These are phyloP conservation scores for Tipula lateralis DNA, from an alignment of 2,888 invertebrate species.

Conservation along the genomic window DNA sequence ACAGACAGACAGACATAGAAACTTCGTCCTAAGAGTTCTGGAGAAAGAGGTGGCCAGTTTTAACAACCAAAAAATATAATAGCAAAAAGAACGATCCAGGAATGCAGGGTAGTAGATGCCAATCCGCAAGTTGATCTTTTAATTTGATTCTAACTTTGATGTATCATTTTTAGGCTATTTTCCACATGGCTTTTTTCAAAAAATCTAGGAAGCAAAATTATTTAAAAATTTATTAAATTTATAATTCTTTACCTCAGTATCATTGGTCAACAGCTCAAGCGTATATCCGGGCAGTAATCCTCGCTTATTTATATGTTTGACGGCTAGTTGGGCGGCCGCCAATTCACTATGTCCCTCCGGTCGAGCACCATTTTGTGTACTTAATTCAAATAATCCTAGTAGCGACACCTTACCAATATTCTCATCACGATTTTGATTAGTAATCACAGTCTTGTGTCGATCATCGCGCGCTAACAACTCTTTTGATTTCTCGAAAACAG, in stretches of 20 bases:
- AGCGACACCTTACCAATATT: conserved; percentile 57
- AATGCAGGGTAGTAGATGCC: too few species aligned
- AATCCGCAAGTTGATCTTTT: too few species aligned
- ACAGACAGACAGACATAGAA: too few species aligned
- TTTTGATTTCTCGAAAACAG: conserved; percentile 30
- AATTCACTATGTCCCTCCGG: conserved; percentile 69
- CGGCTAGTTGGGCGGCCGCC: conserved; percentile 65
- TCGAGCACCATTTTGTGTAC: conserved; percentile 58
- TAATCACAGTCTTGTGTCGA: conserved; percentile 36
- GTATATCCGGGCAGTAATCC: conserved; percentile 64
- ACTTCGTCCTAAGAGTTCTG: too few species aligned
- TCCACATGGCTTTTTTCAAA: background rate
- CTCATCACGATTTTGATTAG: conserved; percentile 27
- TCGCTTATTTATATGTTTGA: conserved; percentile 70
- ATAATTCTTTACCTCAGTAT: conserved; percentile 66
- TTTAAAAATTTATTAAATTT: background rate
- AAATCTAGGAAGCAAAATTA: background rate
- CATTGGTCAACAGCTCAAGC: conserved; percentile 72
- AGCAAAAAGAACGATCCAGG: too few species aligned
- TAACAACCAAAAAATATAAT: too few species aligned
- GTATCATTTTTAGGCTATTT: too few species aligned
- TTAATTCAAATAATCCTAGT: conserved; percentile 75
- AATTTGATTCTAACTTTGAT: too few species aligned
- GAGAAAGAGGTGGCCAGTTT: too few species aligned
- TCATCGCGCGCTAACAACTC: background rate